phyloP scores from a whole-genome alignment of 1,140 invertebrate species.

The Phortica variegata region DNA sequence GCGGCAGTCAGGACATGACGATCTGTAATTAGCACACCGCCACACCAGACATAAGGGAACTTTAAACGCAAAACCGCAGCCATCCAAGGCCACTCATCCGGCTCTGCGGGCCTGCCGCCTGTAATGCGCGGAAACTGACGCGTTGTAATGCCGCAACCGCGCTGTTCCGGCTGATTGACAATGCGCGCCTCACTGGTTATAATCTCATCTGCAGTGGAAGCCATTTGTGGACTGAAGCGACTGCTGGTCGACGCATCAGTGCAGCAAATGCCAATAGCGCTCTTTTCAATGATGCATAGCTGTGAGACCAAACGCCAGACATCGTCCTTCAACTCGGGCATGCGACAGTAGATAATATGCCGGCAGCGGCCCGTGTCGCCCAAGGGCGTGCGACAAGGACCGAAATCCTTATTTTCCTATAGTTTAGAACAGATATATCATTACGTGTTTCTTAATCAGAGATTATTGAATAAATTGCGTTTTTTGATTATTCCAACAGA shows the following conservation, averaged over 20 bases:
- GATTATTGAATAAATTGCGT: no score
- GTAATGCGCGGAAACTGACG: conserved; percentile 61
- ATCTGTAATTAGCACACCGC: conserved; percentile 76
- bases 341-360: conserved; percentile 65
- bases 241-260: conserved; percentile 32
- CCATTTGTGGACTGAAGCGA: conserved; percentile 41
- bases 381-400: conserved; percentile 64
- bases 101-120: conserved; percentile 66
- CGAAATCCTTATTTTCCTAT: conserved; percentile 60
- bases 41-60: conserved; percentile 66
- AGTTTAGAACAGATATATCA: no score
- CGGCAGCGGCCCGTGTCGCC: conserved; percentile 66
- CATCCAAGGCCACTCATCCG: conserved; percentile 82
- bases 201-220: conserved; percentile 3
- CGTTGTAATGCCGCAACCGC: conserved; percentile 70
- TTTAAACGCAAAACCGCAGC: conserved; percentile 65
- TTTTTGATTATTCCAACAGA: no score
- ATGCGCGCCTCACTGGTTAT: conserved; percentile 29
- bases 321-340: conserved; percentile 62
- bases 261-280: conserved; percentile 53
- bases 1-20: conserved; percentile 76
- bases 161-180: conserved; percentile 38
- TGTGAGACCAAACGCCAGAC: conserved; percentile 65
- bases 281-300: conserved; percentile 66
- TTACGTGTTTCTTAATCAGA: no score